Evolutionary conservation across 2,797 vertebrate species (phyloP).

Genomic region (Gadopsis marmoratus): DNA sequence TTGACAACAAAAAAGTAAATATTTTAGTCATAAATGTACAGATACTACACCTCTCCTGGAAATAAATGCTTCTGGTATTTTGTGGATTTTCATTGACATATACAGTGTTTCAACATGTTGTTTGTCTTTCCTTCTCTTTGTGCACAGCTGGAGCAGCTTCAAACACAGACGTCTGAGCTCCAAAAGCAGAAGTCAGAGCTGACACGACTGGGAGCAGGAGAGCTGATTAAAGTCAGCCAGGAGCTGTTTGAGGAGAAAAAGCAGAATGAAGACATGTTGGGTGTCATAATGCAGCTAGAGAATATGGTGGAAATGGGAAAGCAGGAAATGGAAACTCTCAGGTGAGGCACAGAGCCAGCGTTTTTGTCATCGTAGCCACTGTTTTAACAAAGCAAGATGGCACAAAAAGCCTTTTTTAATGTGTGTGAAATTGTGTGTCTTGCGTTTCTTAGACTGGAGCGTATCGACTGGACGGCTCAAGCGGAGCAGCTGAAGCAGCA

Average conservation of each 20-base stretch:
- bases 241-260: slow-evolving; percentile 86
- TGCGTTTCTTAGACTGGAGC: slow-evolving; percentile 85
- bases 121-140: not conserved
- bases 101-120: not conserved
- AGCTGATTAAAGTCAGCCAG: slow-evolving; percentile 80
- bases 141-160: slow-evolving; percentile 90
- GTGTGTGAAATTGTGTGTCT: not conserved
- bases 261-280: slow-evolving; percentile 78
- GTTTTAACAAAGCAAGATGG: not conserved
- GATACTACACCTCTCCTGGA: not conserved
- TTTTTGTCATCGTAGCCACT: not conserved
- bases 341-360: slow-evolving; percentile 60
- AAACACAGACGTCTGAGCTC: slow-evolving; percentile 86
- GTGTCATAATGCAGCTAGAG: slow-evolving; percentile 71
- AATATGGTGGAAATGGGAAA: slow-evolving; percentile 64
- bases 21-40: not conserved
- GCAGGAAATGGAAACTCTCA: slow-evolving; percentile 80
- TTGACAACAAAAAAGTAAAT: slow-evolving; percentile 3
- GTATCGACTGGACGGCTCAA: slow-evolving; percentile 87
- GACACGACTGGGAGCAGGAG: slow-evolving; percentile 86
- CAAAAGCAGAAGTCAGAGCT: slow-evolving; percentile 87
- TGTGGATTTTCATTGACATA: not conserved
- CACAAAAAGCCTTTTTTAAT: not conserved
- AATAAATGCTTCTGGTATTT: not conserved
- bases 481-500: slow-evolving; percentile 90